A percentile compares a stretch with the other conserved stretches of the same genome.
Evolutionary conservation across 2,113 vertebrate genomes (phyloP).

Genomic region (Dolichallabes microphthalmus): DNA sequence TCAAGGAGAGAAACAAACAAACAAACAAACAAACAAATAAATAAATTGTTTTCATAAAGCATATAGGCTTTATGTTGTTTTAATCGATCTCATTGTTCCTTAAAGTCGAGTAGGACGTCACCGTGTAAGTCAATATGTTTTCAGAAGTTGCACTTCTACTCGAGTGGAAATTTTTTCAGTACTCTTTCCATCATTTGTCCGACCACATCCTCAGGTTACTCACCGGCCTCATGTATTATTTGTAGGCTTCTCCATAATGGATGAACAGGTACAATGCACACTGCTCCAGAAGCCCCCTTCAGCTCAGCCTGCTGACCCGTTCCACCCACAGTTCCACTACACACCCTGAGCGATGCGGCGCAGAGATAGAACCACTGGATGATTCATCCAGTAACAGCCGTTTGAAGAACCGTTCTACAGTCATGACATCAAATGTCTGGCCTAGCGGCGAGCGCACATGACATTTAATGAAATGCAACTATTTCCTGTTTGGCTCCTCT

Average conservation of each 20-base stretch:
- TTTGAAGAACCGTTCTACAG: background rate
- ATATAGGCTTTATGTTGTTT: background rate
- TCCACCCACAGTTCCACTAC: slow-evolving; percentile 53
- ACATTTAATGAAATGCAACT: background rate
- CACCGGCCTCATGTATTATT: slow-evolving; percentile 76
- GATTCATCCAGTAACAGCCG: background rate
- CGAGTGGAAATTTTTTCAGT: slow-evolving; percentile 43
- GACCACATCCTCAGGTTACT: slow-evolving; percentile 74
- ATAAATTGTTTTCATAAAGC: background rate
- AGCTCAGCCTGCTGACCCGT: slow-evolving; percentile 42
- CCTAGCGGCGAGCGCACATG: background rate
- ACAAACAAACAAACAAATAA: background rate
- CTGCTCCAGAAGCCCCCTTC: slow-evolving; percentile 47
- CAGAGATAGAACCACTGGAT: slow-evolving; percentile 9
- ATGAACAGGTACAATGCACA: slow-evolving; percentile 72
- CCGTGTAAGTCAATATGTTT: slow-evolving; percentile 25
- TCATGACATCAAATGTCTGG: background rate
- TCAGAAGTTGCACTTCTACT: slow-evolving; percentile 35
- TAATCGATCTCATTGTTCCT: background rate
- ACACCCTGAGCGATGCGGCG: background rate
- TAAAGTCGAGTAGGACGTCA: background rate
- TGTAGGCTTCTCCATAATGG: slow-evolving; percentile 69
- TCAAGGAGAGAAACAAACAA: background rate
- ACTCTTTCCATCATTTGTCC: slow-evolving; percentile 55
- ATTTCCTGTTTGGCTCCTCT: background rate